Evolutionary conservation across 2,888 invertebrate genomes (phyloP), one percentile per base, ranked within the genome.

Genomic region (Tetramorium bicarinatum): DNA sequence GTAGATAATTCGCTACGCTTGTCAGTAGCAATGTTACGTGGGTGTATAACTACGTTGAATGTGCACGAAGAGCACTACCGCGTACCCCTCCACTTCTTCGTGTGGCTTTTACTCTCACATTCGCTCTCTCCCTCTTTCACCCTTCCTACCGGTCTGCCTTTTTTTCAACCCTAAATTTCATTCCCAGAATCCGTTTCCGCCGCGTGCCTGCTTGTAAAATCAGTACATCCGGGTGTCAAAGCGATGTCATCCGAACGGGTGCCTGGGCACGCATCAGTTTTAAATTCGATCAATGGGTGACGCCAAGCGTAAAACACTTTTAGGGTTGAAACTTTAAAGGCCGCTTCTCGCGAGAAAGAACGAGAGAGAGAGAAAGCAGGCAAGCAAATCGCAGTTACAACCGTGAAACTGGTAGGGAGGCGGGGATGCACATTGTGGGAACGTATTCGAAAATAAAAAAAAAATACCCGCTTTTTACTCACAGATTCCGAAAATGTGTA

Each of bases 281-380:
- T 93, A 94, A 94, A 94, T 94, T 94, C 94, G 93, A 94, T 95
- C 94, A 95, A 95, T 95, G 94, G 94, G 91, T 93, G 93, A 94
- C 89, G 90, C 93, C 92, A 92, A 93, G 92, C 94, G 94, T 95
- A 93, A 94, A 95, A 94, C 94, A 93, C 94, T 95, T 94, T 94
- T 94, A 94, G 94, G 94, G 94, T 94, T 94, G 94, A 94, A 91
- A 92, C 92, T 94, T 95, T 94, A 93, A 94, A 94, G 93, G 92
- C 91, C 87, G 87, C 88, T 87, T 90, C 92, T 83, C 76, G 87
- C 90, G 89, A 85, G 87, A 67, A 72, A 79, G 80, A 84, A 83
- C 66, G 76, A 79, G 82, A 77, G 82, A 82, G 77, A 84, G 80
- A 83, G 49, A 76, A 38, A 84, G 69, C 87, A 2, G 47, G 62